Conservation (phyloP, 2,797 vertebrate species). For the Poecile montanus region DNA sequence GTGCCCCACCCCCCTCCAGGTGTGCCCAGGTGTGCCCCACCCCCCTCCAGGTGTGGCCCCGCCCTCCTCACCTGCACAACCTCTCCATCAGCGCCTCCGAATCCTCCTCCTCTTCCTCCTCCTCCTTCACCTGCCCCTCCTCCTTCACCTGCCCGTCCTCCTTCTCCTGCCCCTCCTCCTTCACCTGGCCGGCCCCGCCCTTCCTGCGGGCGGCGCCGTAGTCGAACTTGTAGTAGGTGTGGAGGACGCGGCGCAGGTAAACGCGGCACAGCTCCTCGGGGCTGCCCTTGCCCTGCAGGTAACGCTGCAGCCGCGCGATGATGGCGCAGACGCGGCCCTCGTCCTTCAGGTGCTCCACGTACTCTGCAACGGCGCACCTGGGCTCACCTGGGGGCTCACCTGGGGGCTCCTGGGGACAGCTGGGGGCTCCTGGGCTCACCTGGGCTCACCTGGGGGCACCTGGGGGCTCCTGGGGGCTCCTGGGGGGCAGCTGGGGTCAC, state of each 20-base stretch:
- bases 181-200: neutral
- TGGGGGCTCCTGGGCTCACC: too few species aligned
- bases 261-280: neutral
- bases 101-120: neutral
- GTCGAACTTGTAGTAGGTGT: neutral
- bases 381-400: neutral
- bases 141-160: too few species aligned
- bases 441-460: too few species aligned
- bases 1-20: too few species aligned
- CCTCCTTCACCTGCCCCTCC: neutral
- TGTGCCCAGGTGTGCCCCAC: neutral
- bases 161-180: too few species aligned
- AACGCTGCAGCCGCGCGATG: neutral
- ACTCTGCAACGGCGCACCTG: neutral
- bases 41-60: too few species aligned
- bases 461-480: too few species aligned
- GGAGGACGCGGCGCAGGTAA: neutral
- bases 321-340: neutral
- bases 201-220: neutral
- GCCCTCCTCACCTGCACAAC: neutral
- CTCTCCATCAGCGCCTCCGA: neutral
- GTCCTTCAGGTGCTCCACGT: neutral
- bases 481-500: too few species aligned
- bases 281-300: neutral
- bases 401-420: too few species aligned